These are phyloP conservation scores for Microchrysa polita DNA, from an alignment of 2,888 invertebrate species.

Conservation along the genomic window DNA sequence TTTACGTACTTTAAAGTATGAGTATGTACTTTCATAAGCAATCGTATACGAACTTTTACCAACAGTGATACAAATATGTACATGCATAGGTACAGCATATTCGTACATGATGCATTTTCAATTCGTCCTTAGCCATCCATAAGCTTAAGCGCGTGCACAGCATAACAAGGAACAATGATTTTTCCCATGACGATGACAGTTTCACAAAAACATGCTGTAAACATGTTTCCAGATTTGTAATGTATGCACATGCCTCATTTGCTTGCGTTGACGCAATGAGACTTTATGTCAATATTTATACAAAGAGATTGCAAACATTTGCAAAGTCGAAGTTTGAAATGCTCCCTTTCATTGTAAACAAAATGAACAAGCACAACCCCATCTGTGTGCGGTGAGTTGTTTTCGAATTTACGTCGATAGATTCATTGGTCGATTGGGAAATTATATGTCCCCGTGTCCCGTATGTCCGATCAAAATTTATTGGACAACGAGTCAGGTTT, in stretches of 20 bases:
- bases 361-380: too few relatives aligned
- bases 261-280: slow-evolving; percentile 32
- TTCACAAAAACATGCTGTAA: slow-evolving; percentile 16
- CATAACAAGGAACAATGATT: neutral
- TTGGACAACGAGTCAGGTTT: too few relatives aligned
- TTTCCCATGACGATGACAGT: slow-evolving; percentile 10
- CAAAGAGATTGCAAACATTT: slow-evolving; percentile 29
- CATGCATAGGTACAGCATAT: too few relatives aligned
- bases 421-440: too few relatives aligned
- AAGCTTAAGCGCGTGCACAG: neutral
- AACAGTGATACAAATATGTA: too few relatives aligned
- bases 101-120: neutral
- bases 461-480: too few relatives aligned
- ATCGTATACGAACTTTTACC: too few relatives aligned
- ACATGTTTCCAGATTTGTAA: slow-evolving; percentile 17
- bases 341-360: slow-evolving; percentile 6
- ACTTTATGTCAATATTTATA: slow-evolving; percentile 37
- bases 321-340: slow-evolving; percentile 19
- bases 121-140: slow-evolving; percentile 1
- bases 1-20: neutral
- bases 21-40: neutral
- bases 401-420: too few relatives aligned
- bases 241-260: slow-evolving; percentile 27
- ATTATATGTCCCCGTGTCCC: too few relatives aligned
- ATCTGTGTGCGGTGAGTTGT: too few relatives aligned